Evolutionary conservation across 2,888 invertebrate genomes (phyloP).

Genomic region (Megalurothrips usitatus): DNA sequence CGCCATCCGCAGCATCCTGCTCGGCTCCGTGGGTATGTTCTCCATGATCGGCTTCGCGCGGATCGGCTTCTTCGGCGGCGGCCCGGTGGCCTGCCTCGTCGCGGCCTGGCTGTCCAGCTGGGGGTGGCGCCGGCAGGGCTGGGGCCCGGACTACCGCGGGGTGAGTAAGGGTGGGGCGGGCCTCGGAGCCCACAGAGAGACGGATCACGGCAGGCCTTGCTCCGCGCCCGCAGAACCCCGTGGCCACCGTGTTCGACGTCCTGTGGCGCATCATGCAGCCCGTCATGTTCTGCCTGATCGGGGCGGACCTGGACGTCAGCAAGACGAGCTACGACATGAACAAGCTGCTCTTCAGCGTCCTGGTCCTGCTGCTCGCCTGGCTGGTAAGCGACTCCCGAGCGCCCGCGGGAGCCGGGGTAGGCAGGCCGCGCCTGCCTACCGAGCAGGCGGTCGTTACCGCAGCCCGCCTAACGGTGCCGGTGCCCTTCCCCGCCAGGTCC

Average conservation of each 20-base stretch:
- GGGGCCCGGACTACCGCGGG: neutral
- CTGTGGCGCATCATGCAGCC: constrained; percentile 15
- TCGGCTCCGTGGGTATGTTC: neutral
- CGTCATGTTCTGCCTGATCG: constrained; percentile 20
- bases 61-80: constrained; percentile 23
- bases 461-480: no score
- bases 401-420: neutral
- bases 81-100: constrained; percentile 12
- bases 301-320: constrained; percentile 4
- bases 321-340: neutral
- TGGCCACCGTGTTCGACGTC: constrained; percentile 19
- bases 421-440: neutral
- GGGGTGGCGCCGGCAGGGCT: neutral
- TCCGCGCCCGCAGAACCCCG: neutral
- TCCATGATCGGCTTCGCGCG: constrained; percentile 6
- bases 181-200: no score
- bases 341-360: neutral
- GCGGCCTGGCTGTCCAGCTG: neutral
- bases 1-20: neutral
- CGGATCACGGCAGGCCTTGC: neutral
- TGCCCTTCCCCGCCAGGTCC: neutral
- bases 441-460: no score
- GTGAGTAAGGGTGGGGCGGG: no score
- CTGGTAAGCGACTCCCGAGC: neutral
- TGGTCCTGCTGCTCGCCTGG: neutral